Evolutionary conservation across 2,113 vertebrate genomes (phyloP), one percentile per base, ranked within the genome.

Genomic region (Thinocorus orbignyianus): DNA sequence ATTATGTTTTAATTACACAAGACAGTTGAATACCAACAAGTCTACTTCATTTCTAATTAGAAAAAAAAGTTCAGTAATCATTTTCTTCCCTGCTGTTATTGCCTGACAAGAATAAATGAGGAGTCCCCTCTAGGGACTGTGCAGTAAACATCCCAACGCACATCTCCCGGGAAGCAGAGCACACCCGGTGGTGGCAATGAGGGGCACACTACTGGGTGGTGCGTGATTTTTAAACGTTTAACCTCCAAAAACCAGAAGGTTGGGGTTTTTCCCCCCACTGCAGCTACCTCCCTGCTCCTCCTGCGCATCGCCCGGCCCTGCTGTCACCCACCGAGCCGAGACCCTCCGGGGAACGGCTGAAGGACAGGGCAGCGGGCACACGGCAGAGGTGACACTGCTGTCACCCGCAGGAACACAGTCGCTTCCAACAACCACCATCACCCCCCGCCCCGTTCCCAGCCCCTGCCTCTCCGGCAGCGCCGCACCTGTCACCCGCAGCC

Each of bases 21-120:
- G 76, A 88, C 82, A 74, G 93, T 52, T 91, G 80, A 95, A 95
- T 88, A 86, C 55, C 80, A 95, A 94, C 86, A 72, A 96, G 57
- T 65, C 86, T 81, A 37, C 82, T 96, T 88, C 52, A 26, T 84
- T 93, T 88, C 93, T 90, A 95, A 97, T 96, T 89, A 95, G 88
- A 58, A 86, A 72, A 93, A 96, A 72, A 93, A 96, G 88, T 96
- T 96, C 91, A 49, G 81, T n/a, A 85, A 91, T 81, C 60, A 65
- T 49, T 84, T 11, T 48, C 88, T 80, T 81, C 72, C 82, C 92
- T 17, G 71, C 88, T 96, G 88, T 49, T 94, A 74, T 33, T 91
- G 94, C 95, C 86, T 95, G 93, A 87, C 93, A 55, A 68, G 90
- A 81, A 92, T 48, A 55, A 74, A 83, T 9, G 81, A 71, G 88